Conservation (phyloP, 37 sponge, comb jelly and placozoan species). For the Halichondria panicea region DNA sequence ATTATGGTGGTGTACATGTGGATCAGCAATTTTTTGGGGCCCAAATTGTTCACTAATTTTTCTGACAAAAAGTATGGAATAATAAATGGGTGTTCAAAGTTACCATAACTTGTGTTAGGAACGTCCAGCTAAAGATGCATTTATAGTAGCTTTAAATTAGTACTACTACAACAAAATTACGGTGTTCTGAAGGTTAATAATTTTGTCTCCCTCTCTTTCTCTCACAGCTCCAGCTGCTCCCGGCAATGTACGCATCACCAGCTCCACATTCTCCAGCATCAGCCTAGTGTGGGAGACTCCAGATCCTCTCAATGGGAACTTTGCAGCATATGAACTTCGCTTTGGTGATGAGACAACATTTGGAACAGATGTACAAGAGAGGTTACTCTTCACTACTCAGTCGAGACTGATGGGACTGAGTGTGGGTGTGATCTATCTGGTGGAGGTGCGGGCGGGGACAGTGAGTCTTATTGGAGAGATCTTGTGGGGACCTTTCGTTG, state of each 20-base stretch:
- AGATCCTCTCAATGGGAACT: slow-evolving; percentile 48
- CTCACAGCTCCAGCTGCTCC: slow-evolving; percentile 60
- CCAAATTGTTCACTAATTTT: no score
- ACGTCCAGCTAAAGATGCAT: not conserved
- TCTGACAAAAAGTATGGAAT: no score
- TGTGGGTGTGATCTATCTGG: slow-evolving; percentile 33
- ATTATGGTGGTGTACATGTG: not conserved
- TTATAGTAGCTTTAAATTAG: not conserved
- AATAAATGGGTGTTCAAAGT: no score
- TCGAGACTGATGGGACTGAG: slow-evolving; percentile 17
- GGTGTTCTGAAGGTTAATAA: no score
- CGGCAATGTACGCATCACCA: slow-evolving; percentile 30
- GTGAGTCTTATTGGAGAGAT: slow-evolving; percentile 20
- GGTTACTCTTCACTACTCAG: slow-evolving; percentile 12
- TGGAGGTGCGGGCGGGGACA: slow-evolving; percentile 51
- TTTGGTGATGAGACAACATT: slow-evolving; percentile 13
- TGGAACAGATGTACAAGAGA: not conserved
- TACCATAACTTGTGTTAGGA: no score
- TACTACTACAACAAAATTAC: no score
- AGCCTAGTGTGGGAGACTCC: slow-evolving; percentile 55
- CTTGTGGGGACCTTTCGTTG: slow-evolving; percentile 51
- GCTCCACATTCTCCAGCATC: slow-evolving; percentile 36
- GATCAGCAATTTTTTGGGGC: no score
- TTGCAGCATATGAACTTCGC: slow-evolving; percentile 41
- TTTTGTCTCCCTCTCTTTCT: no score